Base-by-base conservation (phyloP, 2,113 vertebrate genomes). In the Orthonyx spaldingii region DNA sequence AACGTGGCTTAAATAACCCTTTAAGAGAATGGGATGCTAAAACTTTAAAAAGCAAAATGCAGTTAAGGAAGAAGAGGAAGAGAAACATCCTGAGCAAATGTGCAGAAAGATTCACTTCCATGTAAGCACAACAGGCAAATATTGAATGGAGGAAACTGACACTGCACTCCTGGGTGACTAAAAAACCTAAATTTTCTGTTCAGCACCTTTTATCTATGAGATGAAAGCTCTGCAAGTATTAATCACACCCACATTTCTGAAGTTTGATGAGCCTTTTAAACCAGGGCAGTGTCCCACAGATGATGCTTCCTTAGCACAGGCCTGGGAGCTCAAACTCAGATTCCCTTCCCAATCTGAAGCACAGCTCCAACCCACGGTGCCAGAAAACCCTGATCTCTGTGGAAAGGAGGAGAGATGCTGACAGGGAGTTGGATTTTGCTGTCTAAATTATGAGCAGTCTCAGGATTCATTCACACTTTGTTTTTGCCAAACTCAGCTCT, bases 401-500 rank as follows among this genome's bases (percentile, higher is more conserved):
- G 30, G 56, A 49, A 30, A 81, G 17, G 9, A 71, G 69, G 55
- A 70, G 91, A 76, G 74, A 83, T 53, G 70, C 78, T 91, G 89
- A 94, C 89, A 95, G 53, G 44, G 55, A 94, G 63, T 41, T 79
- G 72, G 87, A 89, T 84, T 53, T 85, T 89, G 61, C 84, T 95
- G 66, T 76, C 91, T 81, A 68, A 84, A 75, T 89, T 87, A 83
- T 63, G 66, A 95, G 84, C 84, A 83, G 87, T 63, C 57, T 87
- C 66, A 57, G 66, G 63, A 87, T 32, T 93, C 77, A 83, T 80
- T 95, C 93, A 95, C 87, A 59, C 81, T 85, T 50, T 7, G 47
- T 28, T 76, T 89, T 91, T 89, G 83, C 66, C 91, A 87, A 94
- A 79, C 65, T 85, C 84, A 87, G 87, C 69, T 94, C 80, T 89